phyloP scores from a whole-genome alignment of 2,797 vertebrate species.

The Cygnus olor region DNA sequence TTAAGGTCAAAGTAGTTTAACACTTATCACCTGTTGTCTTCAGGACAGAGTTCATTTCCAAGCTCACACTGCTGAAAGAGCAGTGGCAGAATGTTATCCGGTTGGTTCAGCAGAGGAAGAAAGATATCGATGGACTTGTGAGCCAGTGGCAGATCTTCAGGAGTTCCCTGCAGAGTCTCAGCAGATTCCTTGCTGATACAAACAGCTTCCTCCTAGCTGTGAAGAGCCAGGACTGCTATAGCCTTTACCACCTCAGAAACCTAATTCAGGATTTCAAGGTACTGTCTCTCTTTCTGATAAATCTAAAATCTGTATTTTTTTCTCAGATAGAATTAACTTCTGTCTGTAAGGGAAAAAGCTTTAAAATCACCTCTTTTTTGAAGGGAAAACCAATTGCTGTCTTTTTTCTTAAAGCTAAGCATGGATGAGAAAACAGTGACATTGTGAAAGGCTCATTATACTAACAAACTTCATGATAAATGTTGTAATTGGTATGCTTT shows the following conservation, averaged over 20 bases:
- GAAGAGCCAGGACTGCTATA: slow-evolving; percentile 74
- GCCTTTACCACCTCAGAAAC: slow-evolving; percentile 79
- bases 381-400: not conserved
- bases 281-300: not conserved
- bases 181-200: slow-evolving; percentile 78
- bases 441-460: not conserved
- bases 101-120: slow-evolving; percentile 81
- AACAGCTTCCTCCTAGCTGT: slow-evolving; percentile 63
- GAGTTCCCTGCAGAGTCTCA: slow-evolving; percentile 80
- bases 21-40: not conserved
- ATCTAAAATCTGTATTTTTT: not conserved
- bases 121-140: slow-evolving; percentile 80
- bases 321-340: not conserved
- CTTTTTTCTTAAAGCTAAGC: not conserved
- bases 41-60: slow-evolving; percentile 88
- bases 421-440: not conserved
- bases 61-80: slow-evolving; percentile 84
- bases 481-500: not conserved
- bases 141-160: slow-evolving; percentile 86
- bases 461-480: not conserved
- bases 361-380: not conserved
- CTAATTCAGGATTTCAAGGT: slow-evolving; percentile 87
- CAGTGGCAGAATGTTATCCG: slow-evolving; percentile 86
- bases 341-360: not conserved
- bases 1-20: not conserved